Conservation (phyloP, 1,140 invertebrate genomes). For the Macrocentrus cingulum region DNA sequence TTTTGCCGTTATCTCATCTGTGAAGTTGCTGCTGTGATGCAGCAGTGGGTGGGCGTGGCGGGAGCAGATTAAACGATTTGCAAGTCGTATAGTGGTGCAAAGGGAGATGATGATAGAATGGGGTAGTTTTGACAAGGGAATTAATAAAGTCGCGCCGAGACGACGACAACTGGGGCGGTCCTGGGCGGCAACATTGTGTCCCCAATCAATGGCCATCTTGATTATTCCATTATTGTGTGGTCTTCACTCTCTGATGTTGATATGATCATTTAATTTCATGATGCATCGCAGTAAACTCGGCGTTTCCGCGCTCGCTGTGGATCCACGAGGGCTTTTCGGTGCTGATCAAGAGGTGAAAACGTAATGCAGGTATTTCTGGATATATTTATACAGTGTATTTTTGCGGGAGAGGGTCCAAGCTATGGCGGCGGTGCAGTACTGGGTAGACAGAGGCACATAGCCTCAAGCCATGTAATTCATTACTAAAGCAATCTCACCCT, state of each 20-base stretch:
- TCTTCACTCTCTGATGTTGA: conserved; percentile 16
- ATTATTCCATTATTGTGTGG: conserved; percentile 19
- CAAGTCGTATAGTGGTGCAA: conserved; percentile 24
- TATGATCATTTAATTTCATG: no score
- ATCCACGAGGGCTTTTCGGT: no score
- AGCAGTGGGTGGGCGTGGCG: conserved; percentile 35
- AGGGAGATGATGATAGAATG: conserved; percentile 14
- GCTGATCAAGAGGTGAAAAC: no score
- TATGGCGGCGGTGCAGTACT: conserved; percentile 34
- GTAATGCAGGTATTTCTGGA: conserved; percentile 18
- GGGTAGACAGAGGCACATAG: conserved; percentile 58
- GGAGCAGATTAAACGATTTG: conserved; percentile 36
- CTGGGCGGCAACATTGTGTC: conserved; percentile 42
- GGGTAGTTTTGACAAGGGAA: conserved; percentile 32
- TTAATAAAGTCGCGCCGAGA: conserved; percentile 39
- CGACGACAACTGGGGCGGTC: conserved; percentile 34
- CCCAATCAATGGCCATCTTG: conserved; percentile 35
- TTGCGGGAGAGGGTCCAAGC: conserved; percentile 22
- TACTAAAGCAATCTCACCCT: conserved; percentile 61
- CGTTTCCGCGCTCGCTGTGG: no score
- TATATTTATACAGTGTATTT: conserved; percentile 21
- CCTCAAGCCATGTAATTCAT: conserved; percentile 61
- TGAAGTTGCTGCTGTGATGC: no score
- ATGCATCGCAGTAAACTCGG: no score
- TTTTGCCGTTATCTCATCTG: no score